Base-by-base conservation (phyloP, 2,888 invertebrate species). In the Nematopogon swammerdamellus region DNA sequence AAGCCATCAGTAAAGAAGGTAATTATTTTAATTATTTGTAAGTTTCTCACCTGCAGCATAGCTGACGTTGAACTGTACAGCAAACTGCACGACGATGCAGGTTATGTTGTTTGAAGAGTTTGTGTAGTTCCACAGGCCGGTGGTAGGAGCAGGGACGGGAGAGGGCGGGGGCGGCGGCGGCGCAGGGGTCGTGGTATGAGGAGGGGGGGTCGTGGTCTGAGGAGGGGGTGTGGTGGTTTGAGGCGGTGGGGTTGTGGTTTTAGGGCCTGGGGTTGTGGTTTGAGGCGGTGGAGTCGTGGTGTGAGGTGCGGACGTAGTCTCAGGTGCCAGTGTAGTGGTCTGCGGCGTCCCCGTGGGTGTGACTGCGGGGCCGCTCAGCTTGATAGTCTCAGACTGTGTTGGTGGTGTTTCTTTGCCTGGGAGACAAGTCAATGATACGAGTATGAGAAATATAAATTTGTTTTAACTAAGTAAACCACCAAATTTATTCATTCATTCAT, bases 31-130 rank as follows among this genome's bases (percentile, higher is more conserved):
- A 8, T 6, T 25, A 25, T 25, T 25, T 36, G 11, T 14, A 36
- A 36, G 8, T 14, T 8, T 8, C 36, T 36, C 11, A 36, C 36
- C 11, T 8, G 36, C 36, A 14, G 63, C 58, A 60, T 83, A 83
- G 0, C 75, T 73, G 48, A 91, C 70, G 58, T 85, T 85, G 50
- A 91, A 67, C 60, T 85, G 83, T 4, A 85, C 80, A 0, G 88
- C 86, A 75, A 89, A 85, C 65, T 85, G 74, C 6, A 86, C 65
- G 47, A 87, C 61, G 19, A 91, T 81, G 60, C 91, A 91, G 5
- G 84, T 83, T 1, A 72, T 62, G 58, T 85, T 84, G 1, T 49
- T 51, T 25, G 59, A 61, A 11, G 54, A 49, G 44, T 76, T 68
- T 0, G 57, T 55, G 51, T 53, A 67, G 0, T 50, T 44, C 76